Evolutionary conservation across 2,113 vertebrate species (phyloP).

Genomic region (Clinocottus analis): DNA sequence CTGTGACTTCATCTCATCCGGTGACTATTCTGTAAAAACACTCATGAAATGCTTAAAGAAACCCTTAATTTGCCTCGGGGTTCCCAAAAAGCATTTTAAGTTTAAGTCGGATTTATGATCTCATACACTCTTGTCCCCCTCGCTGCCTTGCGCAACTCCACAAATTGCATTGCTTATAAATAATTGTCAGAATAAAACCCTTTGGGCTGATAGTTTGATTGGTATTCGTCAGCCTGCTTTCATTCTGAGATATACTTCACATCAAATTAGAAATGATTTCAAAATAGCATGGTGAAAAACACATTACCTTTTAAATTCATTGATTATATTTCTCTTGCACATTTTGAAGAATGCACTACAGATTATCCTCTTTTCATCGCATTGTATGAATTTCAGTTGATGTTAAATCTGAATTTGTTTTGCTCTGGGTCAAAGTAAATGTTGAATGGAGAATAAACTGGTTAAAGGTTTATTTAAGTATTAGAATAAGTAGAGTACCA

Average conservation of each 20-base stretch:
- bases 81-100: conserved; percentile 34
- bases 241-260: too few species aligned
- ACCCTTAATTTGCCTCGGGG: conserved; percentile 28
- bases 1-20: background rate
- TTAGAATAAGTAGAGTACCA: background rate
- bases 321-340: background rate
- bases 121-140: background rate
- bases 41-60: conserved; percentile 42
- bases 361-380: background rate
- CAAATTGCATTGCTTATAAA: background rate
- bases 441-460: background rate
- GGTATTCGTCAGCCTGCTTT: too few species aligned
- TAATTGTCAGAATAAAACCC: too few species aligned
- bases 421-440: background rate
- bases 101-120: conserved; percentile 33
- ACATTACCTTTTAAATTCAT: background rate
- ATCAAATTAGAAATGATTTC: too few species aligned
- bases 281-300: background rate
- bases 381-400: background rate
- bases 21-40: conserved; percentile 25
- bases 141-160: background rate
- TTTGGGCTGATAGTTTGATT: too few species aligned
- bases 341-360: background rate
- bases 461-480: background rate
- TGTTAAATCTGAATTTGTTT: background rate